phyloP scores from a whole-genome alignment of 2,797 vertebrate species.

The Podarcis lilfordi region DNA sequence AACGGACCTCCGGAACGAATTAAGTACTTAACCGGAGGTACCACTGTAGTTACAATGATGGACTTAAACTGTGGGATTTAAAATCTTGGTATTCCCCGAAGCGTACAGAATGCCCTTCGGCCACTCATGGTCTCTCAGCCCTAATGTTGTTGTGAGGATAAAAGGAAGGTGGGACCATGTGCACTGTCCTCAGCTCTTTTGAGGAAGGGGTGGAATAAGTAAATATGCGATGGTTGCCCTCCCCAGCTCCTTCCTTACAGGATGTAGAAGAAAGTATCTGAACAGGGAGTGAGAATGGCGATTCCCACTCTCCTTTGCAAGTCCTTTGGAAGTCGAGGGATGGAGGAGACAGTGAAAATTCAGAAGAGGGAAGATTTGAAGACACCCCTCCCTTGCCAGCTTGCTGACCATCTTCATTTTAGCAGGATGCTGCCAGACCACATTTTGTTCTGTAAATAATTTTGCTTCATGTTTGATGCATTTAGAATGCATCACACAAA shows the following conservation, averaged over 20 bases:
- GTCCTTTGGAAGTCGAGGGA: neutral
- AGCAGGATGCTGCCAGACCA: neutral
- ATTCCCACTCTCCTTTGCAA: neutral
- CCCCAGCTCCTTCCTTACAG: neutral
- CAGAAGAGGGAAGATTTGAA: too few relatives aligned
- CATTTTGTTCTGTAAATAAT: constrained; percentile 65
- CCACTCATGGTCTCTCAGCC: neutral
- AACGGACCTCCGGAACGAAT: too few relatives aligned
- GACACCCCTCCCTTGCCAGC: too few relatives aligned
- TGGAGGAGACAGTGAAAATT: neutral
- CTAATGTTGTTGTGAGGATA: neutral
- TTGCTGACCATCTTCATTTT: neutral
- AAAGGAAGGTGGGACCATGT: neutral
- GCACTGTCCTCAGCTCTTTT: neutral
- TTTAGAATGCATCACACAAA: constrained; percentile 62
- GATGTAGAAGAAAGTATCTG: neutral
- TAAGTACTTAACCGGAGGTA: too few relatives aligned
- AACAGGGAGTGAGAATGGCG: neutral
- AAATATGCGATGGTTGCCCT: neutral
- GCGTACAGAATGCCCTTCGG: constrained; percentile 33
- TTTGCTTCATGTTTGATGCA: constrained; percentile 63
- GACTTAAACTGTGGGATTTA: neutral
- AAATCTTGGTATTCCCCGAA: neutral
- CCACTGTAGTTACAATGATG: neutral
- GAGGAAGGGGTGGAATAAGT: neutral